Percentiles rank a stretch among this genome's conserved stretches.
Conservation (phyloP, 2,113 vertebrate species). For the Ivindomyrus marchei region DNA sequence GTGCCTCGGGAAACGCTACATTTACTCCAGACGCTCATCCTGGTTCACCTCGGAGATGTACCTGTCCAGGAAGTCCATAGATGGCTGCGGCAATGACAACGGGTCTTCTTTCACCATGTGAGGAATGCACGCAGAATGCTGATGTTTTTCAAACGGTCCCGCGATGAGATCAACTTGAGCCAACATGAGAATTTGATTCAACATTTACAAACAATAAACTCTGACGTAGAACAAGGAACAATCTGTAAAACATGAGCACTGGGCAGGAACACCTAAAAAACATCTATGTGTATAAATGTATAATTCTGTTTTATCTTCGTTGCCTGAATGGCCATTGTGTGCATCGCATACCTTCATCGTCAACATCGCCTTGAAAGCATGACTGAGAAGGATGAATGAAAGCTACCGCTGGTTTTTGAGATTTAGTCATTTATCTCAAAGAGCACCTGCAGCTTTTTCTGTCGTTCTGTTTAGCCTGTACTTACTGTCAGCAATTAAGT, state of each 20-base stretch:
- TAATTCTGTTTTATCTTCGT: neutral
- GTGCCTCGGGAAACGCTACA: conserved; percentile 60
- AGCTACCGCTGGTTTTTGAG: neutral
- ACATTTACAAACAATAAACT: neutral
- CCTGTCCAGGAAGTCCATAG: conserved; percentile 61
- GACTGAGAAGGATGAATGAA: neutral
- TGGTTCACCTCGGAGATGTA: conserved; percentile 56
- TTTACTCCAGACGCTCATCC: conserved; percentile 44
- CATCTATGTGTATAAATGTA: neutral
- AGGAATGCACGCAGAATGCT: neutral
- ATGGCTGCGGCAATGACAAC: conserved; percentile 54
- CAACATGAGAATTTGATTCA: neutral
- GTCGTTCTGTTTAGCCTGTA: neutral
- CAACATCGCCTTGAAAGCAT: neutral
- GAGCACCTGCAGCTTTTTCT: neutral
- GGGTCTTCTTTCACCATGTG: conserved; percentile 75
- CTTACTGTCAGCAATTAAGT: neutral
- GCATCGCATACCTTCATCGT: neutral
- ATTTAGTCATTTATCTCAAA: neutral
- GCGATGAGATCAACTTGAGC: neutral
- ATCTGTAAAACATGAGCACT: neutral
- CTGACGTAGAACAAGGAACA: neutral
- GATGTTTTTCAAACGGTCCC: neutral
- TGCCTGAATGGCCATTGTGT: neutral
- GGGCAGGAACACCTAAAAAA: neutral